Conservation (phyloP, 2,888 invertebrate genomes). For the Lutraria lutraria region DNA sequence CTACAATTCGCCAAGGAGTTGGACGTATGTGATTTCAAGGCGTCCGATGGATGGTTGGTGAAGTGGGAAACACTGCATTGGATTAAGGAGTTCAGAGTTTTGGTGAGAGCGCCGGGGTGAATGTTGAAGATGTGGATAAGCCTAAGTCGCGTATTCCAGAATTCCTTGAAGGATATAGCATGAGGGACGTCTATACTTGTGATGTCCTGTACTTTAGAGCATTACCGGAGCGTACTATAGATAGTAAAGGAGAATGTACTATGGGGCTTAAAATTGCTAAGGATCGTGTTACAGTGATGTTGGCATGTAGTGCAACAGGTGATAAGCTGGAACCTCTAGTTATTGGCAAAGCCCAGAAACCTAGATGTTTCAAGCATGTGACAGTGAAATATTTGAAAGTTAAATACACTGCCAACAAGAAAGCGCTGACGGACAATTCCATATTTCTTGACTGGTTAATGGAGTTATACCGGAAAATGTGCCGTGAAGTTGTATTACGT, state of each 20-base stretch:
- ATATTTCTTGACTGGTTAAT: no score
- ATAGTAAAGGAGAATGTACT: no score
- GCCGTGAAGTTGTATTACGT: no score
- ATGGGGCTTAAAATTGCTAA: no score
- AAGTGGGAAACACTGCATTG: conserved; percentile 32
- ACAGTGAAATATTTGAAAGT: conserved; percentile 46
- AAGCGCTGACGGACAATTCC: no score
- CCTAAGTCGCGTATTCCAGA: conserved; percentile 46
- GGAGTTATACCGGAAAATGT: no score
- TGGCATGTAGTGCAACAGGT: no score
- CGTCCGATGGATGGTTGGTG: conserved; percentile 57
- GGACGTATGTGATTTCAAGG: conserved; percentile 44
- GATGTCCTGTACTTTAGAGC: conserved; percentile 66
- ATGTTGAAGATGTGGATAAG: conserved; percentile 41
- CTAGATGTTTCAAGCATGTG: conserved; percentile 62
- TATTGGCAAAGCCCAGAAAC: conserved; percentile 62
- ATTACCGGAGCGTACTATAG: conserved; percentile 64
- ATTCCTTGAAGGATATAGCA: conserved; percentile 45
- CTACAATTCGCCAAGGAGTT: conserved; percentile 41
- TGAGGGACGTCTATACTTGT: conserved; percentile 65
- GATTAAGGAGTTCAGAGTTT: conserved; percentile 45
- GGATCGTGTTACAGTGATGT: no score
- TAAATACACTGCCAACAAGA: no score
- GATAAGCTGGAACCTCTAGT: no score
- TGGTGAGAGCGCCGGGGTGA: conserved; percentile 46